Conservation (phyloP, 2,888 invertebrate species). For the Drosophila nr. fundita region DNA sequence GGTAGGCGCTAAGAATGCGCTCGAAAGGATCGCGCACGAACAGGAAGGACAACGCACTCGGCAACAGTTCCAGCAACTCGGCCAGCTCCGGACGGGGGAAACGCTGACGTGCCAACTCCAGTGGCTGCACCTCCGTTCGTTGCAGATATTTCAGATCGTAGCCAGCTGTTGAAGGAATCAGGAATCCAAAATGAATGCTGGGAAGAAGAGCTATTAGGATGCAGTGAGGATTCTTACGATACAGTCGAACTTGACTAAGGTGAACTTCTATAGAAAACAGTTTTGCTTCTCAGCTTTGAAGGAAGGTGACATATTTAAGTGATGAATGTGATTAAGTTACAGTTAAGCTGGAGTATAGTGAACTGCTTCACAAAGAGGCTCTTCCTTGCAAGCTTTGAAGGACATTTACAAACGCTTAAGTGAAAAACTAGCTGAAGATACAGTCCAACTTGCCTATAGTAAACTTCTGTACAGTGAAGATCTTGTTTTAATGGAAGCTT, state of each 20-base stretch:
- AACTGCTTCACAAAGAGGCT: neutral
- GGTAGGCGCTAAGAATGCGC: constrained; percentile 89
- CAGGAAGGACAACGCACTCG: constrained; percentile 88
- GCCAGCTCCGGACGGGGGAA: constrained; percentile 89
- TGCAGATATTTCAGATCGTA: constrained; percentile 87
- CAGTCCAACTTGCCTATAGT: neutral
- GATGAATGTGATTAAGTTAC: neutral
- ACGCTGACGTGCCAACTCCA: constrained; percentile 89
- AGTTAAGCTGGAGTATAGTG: neutral
- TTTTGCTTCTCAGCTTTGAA: neutral
- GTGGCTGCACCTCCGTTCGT: constrained; percentile 87
- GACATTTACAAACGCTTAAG: fast-evolving
- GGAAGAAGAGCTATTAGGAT: neutral
- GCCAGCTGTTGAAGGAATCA: constrained; percentile 85
- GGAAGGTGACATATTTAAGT: neutral
- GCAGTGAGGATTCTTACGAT: neutral
- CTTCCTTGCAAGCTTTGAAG: neutral
- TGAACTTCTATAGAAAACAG: neutral
- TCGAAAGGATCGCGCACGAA: constrained; percentile 91
- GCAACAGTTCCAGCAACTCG: constrained; percentile 88
- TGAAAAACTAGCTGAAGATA: fast-evolving
- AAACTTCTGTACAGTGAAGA: neutral
- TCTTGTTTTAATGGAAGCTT: neutral
- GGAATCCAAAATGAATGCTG: neutral
- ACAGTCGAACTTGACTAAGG: neutral